These are phyloP conservation scores for Platysternon megacephalum DNA, from an alignment of 2,113 vertebrate species.

Conservation along the genomic window DNA sequence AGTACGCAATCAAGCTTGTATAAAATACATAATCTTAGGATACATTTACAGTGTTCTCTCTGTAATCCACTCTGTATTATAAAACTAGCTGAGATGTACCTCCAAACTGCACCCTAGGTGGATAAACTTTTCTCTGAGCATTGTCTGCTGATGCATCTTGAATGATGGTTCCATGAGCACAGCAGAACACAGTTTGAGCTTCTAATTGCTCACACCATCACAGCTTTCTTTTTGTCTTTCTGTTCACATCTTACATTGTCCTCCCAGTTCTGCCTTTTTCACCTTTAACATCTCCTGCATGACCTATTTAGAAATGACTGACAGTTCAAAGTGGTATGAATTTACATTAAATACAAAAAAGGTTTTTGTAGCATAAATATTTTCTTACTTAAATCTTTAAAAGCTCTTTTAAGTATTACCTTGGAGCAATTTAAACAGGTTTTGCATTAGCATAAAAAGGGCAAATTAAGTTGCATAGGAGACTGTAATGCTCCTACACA, in stretches of 20 bases:
- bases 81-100: neutral
- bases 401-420: neutral
- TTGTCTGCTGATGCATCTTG: neutral
- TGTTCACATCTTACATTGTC: neutral
- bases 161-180: neutral
- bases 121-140: neutral
- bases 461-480: neutral
- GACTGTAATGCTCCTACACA: fast-evolving
- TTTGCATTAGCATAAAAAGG: neutral
- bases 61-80: neutral
- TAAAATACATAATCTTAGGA: conserved; percentile 32
- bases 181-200: neutral
- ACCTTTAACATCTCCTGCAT: neutral
- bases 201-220: neutral
- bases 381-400: neutral
- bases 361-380: neutral
- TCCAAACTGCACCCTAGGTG: neutral
- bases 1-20: conserved; percentile 16
- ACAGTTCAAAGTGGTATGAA: neutral
- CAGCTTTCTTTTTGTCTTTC: neutral
- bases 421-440: neutral
- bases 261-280: neutral
- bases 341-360: neutral
- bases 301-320: neutral
- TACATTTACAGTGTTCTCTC: conserved; percentile 17